Evolutionary conservation across 1,140 invertebrate species (phyloP).

Genomic region (Drosophila nebulosa): DNA sequence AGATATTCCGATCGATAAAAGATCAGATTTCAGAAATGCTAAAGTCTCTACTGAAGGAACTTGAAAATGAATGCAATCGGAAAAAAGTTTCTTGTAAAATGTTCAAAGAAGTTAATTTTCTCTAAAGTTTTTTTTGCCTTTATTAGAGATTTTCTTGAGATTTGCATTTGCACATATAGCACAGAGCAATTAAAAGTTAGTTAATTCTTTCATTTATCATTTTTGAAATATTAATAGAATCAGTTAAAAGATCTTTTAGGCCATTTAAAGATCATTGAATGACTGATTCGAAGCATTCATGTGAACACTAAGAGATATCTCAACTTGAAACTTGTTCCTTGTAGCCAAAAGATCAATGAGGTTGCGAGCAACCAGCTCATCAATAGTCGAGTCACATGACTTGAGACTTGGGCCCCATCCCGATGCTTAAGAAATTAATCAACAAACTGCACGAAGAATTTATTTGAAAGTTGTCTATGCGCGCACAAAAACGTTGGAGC

Average conservation of each 20-base stretch:
- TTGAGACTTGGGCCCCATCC: slow-evolving; percentile 8
- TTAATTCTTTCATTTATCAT: neutral
- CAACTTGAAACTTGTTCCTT: slow-evolving; percentile 4
- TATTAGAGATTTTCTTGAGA: too few species aligned
- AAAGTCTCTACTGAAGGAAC: too few species aligned
- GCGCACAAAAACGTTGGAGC: slow-evolving; percentile 31
- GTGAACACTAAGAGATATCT: neutral
- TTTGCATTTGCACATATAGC: too few species aligned
- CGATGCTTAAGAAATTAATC: slow-evolving; percentile 54
- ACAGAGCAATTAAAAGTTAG: neutral
- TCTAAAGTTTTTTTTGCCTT: too few species aligned
- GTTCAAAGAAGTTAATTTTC: too few species aligned
- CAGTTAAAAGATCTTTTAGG: neutral
- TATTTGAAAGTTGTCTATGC: slow-evolving; percentile 21
- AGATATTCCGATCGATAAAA: too few species aligned
- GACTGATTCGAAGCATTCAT: slow-evolving; percentile 1
- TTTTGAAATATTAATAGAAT: neutral
- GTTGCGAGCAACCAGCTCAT: slow-evolving; percentile 23
- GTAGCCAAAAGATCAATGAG: slow-evolving; percentile 29
- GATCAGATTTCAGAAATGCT: too few species aligned
- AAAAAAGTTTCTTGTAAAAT: too few species aligned
- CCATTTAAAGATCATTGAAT: slow-evolving; percentile 7
- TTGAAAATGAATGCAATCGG: too few species aligned
- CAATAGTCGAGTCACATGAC: slow-evolving; percentile 33
- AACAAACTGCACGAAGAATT: slow-evolving; percentile 33